Evolutionary conservation across 2,113 vertebrate genomes (phyloP), one percentile per base, ranked within the genome.

Genomic region (Dromaius novaehollandiae): DNA sequence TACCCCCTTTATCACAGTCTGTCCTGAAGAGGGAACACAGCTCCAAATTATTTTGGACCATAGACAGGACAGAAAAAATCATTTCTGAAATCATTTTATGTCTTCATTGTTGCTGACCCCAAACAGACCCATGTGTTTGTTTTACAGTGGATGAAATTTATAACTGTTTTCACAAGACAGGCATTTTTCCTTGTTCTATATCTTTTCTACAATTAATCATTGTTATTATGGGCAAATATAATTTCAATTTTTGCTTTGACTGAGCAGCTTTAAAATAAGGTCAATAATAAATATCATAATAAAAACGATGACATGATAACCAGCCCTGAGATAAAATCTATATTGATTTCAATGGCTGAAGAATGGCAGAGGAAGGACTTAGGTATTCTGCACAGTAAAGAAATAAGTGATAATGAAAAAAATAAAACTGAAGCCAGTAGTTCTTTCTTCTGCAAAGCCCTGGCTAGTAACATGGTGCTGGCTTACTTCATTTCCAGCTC

Each of bases 401-500:
- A 85, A 86, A 83, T 56, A 90, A 73, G 46, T 53, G 86, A 78
- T 68, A 68, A 79, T 26, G 8, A 94, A 83, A 94, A 71, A 28
- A 65, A 3, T 34, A 32, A 38, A 1, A 48, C 30, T 81, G 56
- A 91, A 96, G 77, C 53, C 40, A 88, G 20, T 80, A 82, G 17
- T 36, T 86, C 34, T 82, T 80, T 85, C 40, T 82, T 88, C 79
- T 93, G 9, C 48, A 86, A 44, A 42, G 24, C 60, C 66, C 60
- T 95, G 64, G 85, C 82, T 86, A 65, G 82, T 71, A 83, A 61
- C 22, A 79, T 95, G 60, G 15, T 76, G 76, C 73, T 90, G 82
- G 82, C 76, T 97, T 51, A 65, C 79, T 95, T 94, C 11, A 86
- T 78, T 95, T 95, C 82, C 91, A 97, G 94, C 93, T 97, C 95